phyloP scores from a whole-genome alignment of 2,113 vertebrate species.

The Onychorhynchus coronatus region DNA sequence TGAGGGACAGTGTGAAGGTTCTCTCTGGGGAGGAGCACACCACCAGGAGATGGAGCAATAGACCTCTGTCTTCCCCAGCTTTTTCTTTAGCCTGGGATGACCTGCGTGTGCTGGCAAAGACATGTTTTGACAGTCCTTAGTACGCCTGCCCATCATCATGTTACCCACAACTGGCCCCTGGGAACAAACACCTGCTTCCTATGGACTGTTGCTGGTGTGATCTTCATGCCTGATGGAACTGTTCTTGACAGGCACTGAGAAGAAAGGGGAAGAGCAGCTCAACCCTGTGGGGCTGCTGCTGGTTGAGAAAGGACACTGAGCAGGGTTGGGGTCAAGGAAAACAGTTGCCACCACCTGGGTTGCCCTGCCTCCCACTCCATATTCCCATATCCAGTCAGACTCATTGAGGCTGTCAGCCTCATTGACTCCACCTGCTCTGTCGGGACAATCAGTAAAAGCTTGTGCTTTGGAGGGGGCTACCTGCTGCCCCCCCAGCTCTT shows the following conservation, averaged over 20 bases:
- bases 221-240: not conserved
- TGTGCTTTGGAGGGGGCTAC: not conserved
- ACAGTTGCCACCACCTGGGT: accelerated
- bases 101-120: not conserved
- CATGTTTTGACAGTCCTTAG: not conserved
- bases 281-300: not conserved
- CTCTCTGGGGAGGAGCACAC: not conserved
- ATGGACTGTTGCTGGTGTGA: not conserved
- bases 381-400: not conserved
- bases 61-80: not conserved
- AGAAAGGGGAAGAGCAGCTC: not conserved
- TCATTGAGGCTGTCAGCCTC: not conserved
- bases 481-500: not conserved
- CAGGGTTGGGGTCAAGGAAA: not conserved
- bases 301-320: not conserved
- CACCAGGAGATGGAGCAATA: not conserved
- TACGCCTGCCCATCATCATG: not conserved
- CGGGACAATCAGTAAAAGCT: not conserved
- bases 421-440: not conserved
- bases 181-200: not conserved
- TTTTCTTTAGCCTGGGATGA: not conserved
- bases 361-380: not conserved
- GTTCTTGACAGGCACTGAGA: not conserved
- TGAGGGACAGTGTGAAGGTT: not conserved
- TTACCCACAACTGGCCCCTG: not conserved